Evolutionary conservation across 1,140 invertebrate species (phyloP).

Genomic region (Brachionus koreanus): DNA sequence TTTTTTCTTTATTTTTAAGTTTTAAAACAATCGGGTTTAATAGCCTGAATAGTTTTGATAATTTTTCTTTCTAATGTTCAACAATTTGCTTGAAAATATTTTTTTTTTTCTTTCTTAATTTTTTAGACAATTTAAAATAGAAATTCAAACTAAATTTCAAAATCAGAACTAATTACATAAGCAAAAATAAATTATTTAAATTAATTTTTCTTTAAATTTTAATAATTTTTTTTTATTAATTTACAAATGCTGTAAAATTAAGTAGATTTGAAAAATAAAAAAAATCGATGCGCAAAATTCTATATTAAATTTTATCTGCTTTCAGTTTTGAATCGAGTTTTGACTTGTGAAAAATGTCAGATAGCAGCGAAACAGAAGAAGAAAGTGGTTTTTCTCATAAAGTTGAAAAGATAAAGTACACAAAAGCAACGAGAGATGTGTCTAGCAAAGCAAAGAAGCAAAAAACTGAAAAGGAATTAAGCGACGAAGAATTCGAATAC

Average conservation of each 20-base stretch:
- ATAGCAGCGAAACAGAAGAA: not conserved
- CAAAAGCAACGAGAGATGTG: not conserved
- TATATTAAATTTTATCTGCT: too few relatives aligned
- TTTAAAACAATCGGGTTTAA: too few relatives aligned
- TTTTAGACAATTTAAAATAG: too few relatives aligned
- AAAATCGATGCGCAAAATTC: too few relatives aligned
- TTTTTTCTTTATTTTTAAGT: not conserved
- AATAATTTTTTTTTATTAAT: too few relatives aligned
- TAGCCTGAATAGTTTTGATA: too few relatives aligned
- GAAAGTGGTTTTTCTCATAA: conserved; percentile 3
- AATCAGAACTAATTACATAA: not conserved
- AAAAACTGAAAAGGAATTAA: not conserved
- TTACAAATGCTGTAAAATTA: not conserved
- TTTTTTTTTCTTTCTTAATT: not conserved
- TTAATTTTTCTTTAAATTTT: not conserved
- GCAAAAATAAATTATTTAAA: not conserved
- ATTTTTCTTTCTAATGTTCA: not conserved
- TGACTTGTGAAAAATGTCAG: not conserved
- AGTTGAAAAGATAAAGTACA: not conserved
- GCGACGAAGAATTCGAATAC: conserved; percentile 14
- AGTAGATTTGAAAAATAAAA: not conserved
- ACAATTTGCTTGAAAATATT: not conserved
- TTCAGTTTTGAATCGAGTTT: not conserved
- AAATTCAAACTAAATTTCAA: not conserved
- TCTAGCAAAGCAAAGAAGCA: not conserved